Evolutionary conservation across 1,140 invertebrate species (phyloP).

Genomic region (Zaprionus kolodkinae): DNA sequence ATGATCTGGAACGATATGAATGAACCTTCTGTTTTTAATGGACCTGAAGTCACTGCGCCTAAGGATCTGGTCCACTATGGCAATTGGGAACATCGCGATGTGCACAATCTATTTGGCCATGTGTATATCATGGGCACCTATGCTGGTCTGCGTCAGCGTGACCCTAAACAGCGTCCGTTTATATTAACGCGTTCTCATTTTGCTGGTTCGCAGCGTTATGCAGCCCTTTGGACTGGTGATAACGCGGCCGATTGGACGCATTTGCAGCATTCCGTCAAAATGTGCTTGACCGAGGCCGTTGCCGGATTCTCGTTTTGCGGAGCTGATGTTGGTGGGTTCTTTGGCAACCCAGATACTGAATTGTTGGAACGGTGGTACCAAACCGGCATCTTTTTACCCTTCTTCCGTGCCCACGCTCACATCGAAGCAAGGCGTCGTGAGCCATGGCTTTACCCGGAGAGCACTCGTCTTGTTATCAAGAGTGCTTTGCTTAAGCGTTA

Average conservation of each 20-base stretch:
- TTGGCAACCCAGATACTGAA: constrained; percentile 97
- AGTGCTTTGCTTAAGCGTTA: constrained; percentile 93
- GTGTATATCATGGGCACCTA: constrained; percentile 89
- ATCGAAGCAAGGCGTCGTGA: constrained; percentile 98
- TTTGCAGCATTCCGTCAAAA: constrained; percentile 94
- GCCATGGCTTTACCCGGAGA: constrained; percentile 96
- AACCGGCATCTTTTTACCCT: constrained; percentile 87
- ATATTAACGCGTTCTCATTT: constrained; percentile 96
- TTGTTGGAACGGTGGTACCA: constrained; percentile 98
- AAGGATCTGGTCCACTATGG: constrained; percentile 94
- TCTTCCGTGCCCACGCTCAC: constrained; percentile 88
- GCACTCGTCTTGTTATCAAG: constrained; percentile 90
- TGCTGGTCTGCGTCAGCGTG: constrained; percentile 92
- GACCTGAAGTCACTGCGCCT: constrained; percentile 98
- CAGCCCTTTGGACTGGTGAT: constrained; percentile 99
- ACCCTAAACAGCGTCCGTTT: constrained; percentile 92
- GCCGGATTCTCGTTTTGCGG: constrained; percentile 97
- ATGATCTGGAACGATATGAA: constrained; percentile 99
- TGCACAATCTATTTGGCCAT: constrained; percentile 98
- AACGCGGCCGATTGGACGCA: constrained; percentile 98
- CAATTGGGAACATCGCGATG: constrained; percentile 95
- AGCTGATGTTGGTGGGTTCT: constrained; percentile 99
- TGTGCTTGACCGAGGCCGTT: constrained; percentile 96
- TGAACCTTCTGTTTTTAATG: constrained; percentile 99
- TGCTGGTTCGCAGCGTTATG: constrained; percentile 95